Conservation (phyloP, 1,140 invertebrate genomes). For the Drosophila simulans region DNA sequence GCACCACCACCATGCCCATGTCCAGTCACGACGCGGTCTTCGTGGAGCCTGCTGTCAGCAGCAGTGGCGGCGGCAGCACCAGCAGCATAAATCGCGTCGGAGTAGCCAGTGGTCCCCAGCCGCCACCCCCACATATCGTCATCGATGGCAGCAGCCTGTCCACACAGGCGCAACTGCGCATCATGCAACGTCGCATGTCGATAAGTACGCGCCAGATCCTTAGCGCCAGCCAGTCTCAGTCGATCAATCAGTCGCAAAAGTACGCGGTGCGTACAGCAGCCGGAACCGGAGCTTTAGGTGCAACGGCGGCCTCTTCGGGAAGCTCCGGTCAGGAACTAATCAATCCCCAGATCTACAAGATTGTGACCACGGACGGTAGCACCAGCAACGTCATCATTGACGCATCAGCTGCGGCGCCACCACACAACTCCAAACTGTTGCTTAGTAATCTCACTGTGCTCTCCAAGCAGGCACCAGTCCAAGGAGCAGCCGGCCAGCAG, state of each 20-base stretch:
- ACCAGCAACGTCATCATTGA: slow-evolving; percentile 80
- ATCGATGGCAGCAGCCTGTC: slow-evolving; percentile 68
- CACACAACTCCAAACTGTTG: slow-evolving; percentile 74
- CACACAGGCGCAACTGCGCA: slow-evolving; percentile 72
- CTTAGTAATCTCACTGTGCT: slow-evolving; percentile 82
- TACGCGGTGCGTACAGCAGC: slow-evolving; percentile 68
- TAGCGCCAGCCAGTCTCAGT: slow-evolving; percentile 51
- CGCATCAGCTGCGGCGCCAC: slow-evolving; percentile 56
- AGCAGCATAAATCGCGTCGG: slow-evolving; percentile 29
- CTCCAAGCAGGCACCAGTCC: slow-evolving; percentile 66
- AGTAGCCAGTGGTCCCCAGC: slow-evolving; percentile 44
- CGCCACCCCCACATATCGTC: slow-evolving; percentile 62
- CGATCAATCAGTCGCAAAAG: slow-evolving; percentile 55
- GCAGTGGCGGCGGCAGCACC: slow-evolving; percentile 36
- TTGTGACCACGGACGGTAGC: slow-evolving; percentile 77
- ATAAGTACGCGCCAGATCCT: slow-evolving; percentile 58
- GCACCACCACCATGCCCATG: slow-evolving; percentile 62
- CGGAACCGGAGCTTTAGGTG: slow-evolving; percentile 7
- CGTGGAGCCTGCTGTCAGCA: slow-evolving; percentile 62
- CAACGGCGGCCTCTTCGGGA: slow-evolving; percentile 24
- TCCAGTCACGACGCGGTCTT: slow-evolving; percentile 71
- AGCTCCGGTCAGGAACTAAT: slow-evolving; percentile 60
- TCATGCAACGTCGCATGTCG: slow-evolving; percentile 73
- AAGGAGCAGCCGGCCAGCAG: slow-evolving; percentile 35
- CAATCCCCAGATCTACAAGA: slow-evolving; percentile 82